These are phyloP conservation scores for Zootermopsis nevadensis DNA, from an alignment of 2,888 invertebrate species.

Conservation along the genomic window DNA sequence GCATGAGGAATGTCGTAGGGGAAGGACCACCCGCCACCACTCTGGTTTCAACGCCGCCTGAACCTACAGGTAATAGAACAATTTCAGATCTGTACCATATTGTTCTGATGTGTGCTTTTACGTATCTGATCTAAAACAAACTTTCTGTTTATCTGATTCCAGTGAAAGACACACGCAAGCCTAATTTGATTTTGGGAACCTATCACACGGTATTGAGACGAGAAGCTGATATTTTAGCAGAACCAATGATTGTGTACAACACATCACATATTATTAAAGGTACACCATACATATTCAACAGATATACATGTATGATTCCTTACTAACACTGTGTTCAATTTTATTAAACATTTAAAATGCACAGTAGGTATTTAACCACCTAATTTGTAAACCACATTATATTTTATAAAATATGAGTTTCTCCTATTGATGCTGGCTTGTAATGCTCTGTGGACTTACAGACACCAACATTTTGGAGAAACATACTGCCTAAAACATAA, in stretches of 20 bases:
- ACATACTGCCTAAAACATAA: no score
- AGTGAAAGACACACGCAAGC: constrained; percentile 60
- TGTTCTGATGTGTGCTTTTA: background rate
- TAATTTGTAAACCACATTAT: no score
- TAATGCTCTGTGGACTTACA: no score
- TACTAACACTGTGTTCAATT: no score
- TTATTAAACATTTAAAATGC: no score
- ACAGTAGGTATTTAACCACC: no score
- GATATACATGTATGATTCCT: no score
- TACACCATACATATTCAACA: constrained; percentile 52
- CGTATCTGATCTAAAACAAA: background rate
- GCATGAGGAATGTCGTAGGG: constrained; percentile 83
- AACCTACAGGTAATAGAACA: constrained; percentile 70
- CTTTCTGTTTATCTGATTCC: constrained; percentile 36
- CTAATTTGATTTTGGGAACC: constrained; percentile 76
- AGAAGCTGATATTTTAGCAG: constrained; percentile 74
- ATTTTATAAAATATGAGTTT: no score
- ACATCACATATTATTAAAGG: constrained; percentile 67
- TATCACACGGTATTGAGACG: constrained; percentile 76
- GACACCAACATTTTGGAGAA: no score
- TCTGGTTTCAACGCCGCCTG: constrained; percentile 74
- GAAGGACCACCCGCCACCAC: constrained; percentile 78
- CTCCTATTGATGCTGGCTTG: no score
- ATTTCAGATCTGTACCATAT: background rate
- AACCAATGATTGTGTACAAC: constrained; percentile 73